Evolutionary conservation across 2,888 invertebrate genomes (phyloP), one percentile per base, ranked within the genome.

Genomic region (Chymomyza fuscimana): DNA sequence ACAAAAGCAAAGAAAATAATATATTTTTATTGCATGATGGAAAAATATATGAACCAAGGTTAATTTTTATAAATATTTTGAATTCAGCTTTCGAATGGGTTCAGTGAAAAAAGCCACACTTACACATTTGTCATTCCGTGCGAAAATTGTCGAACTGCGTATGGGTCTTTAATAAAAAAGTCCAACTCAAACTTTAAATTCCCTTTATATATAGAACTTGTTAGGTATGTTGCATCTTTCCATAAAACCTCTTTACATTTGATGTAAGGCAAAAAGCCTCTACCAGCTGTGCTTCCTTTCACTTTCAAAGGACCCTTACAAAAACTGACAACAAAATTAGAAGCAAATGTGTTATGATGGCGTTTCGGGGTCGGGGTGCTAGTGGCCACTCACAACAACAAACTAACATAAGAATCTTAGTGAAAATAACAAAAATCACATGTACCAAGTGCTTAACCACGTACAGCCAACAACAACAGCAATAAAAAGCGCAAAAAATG

Each of bases 211-310:
- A 62, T 63, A 25, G 4, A 25, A 77, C 75, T 80, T 25, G 25
- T 15, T 2, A 58, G 40, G 16, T 50, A 15, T 25, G 22, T 87
- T 82, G 78, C 83, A 70, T 77, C 80, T 83, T 81, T 75, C 81
- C 82, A 82, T 82, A 86, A 87, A 85, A 46, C 12, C 0, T 3
- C 12, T 46, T 46, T 12, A 46, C 12, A 46, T 46, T 46, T 46
- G 40, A 46, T 46, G 12, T 46, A 46, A 46, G 12, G 12, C 40
- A 10, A 46, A 46, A 46, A 46, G 40, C 40, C 40, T 46, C 12
- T 46, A 4, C 40, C 12, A 46, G 12, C 36, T 36, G 36, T 36
- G 36, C 4, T 2, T 46, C 22, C 22, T 54, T 22, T 19, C 54
- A n/a, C 15, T 19, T 54, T 54, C 15, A 54, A 54, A 54, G 54